Percentiles rank a stretch among this genome's conserved stretches.
Evolutionary conservation across 2,113 vertebrate species (phyloP).

Genomic region (Narcine bancroftii): DNA sequence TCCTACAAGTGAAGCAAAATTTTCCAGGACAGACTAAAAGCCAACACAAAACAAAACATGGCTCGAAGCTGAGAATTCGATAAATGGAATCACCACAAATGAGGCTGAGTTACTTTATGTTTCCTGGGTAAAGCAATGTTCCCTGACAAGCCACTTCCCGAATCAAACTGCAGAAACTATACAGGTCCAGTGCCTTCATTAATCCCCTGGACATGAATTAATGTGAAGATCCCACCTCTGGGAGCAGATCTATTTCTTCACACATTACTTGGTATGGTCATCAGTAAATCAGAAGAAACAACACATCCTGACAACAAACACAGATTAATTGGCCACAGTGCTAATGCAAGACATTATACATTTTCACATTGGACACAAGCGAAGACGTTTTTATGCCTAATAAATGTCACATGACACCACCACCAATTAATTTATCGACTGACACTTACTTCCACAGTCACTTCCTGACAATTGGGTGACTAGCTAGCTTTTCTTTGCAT

Average conservation of each 20-base stretch:
- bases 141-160: neutral
- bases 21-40: neutral
- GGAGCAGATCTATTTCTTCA: neutral
- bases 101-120: neutral
- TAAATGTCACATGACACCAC: neutral
- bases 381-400: slow-evolving; percentile 10
- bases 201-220: neutral
- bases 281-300: slow-evolving; percentile 4
- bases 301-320: neutral
- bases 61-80: neutral
- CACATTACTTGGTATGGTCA: neutral
- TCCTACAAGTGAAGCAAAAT: neutral
- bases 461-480: neutral
- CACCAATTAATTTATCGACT: neutral
- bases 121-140: neutral
- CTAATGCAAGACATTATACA: slow-evolving; percentile 9
- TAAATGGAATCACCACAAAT: neutral
- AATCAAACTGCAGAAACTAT: neutral
- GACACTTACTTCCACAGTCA: neutral
- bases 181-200: neutral
- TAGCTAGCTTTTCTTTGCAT: neutral
- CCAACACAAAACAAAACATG: neutral
- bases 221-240: neutral
- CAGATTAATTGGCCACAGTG: neutral
- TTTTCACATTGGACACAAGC: neutral